Base-by-base conservation (phyloP, 1,140 invertebrate genomes). In the Galleria mellonella region DNA sequence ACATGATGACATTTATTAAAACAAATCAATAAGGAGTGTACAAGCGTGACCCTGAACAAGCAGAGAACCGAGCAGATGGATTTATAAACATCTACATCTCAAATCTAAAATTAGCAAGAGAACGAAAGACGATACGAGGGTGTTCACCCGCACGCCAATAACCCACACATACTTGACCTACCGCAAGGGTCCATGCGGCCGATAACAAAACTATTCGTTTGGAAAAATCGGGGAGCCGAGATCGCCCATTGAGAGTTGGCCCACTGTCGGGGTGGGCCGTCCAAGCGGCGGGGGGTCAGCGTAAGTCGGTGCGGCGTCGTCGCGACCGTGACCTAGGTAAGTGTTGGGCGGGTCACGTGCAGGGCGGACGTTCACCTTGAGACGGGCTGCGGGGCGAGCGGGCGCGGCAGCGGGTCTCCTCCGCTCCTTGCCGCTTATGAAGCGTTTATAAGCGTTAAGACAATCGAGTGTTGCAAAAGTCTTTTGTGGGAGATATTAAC, bases 301-400 rank as follows among this genome's bases (percentile, higher is more conserved):
- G 51, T 66, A 55, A 55, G 58, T 51, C 49, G 58, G 61, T 63
- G 53, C 49, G 58, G 61, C 62, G 62, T 66, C 63, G 60, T 44
- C 60, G 53, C 56, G 72, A 77, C 73, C 73, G 61, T 75, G 72
- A 75, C 72, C 76, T 75, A 75, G 68, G 65, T 59, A 75, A 75
- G 72, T 66, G 67, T 56, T 73, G 73, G 68, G 63, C 65, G 75
- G 70, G 71, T 74, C 75, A 74, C 68, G 69, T 62, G 59, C 45
- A 10, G 32, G 35, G 35, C 35, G 35, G 35, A 37, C 15, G 71
- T 82, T 82, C 76, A 78, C 77, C 77, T 78, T 78, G 68, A 75
- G 72, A 17, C 35, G 17, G 17, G 17, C 17, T 23, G 17, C 2
- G 17, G 17, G 6, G 17, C 17, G 17, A 23, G 17, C 17, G 17